Percentiles rank a stretch among this genome's conserved stretches.
phyloP scores from a whole-genome alignment of 2,888 invertebrate genomes.

The Hyposoter didymator region DNA sequence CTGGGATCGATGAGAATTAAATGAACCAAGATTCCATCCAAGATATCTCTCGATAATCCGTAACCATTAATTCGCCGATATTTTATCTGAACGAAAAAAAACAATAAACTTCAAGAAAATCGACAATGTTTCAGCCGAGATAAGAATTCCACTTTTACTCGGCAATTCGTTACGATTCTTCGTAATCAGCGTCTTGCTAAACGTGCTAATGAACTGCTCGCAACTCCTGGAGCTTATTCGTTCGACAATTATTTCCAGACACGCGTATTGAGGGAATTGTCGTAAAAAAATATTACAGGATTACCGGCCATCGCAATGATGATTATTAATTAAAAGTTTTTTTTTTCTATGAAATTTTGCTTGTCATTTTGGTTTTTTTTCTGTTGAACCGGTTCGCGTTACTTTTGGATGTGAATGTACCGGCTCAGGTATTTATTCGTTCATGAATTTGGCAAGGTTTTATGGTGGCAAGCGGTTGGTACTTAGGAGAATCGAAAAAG shows the following conservation, averaged over 20 bases:
- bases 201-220: background rate
- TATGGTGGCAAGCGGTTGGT: background rate
- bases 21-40: background rate
- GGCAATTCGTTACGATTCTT: background rate
- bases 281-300: too few species aligned
- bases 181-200: background rate
- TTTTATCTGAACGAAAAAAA: background rate
- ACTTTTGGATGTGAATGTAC: background rate
- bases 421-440: background rate
- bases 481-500: background rate
- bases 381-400: background rate
- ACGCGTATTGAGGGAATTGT: background rate
- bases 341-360: background rate
- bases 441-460: background rate
- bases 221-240: background rate
- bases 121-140: background rate
- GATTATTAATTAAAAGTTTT: too few species aligned
- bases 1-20: slow-evolving; percentile 23
- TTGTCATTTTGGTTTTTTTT: background rate
- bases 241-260: background rate
- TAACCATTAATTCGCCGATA: slow-evolving; percentile 15
- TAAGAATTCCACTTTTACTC: background rate
- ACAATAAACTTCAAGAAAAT: slow-evolving; percentile 3
- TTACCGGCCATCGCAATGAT: too few species aligned
- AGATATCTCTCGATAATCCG: background rate